Evolutionary conservation across 2,113 vertebrate genomes (phyloP).

Genomic region (Strigops habroptila): DNA sequence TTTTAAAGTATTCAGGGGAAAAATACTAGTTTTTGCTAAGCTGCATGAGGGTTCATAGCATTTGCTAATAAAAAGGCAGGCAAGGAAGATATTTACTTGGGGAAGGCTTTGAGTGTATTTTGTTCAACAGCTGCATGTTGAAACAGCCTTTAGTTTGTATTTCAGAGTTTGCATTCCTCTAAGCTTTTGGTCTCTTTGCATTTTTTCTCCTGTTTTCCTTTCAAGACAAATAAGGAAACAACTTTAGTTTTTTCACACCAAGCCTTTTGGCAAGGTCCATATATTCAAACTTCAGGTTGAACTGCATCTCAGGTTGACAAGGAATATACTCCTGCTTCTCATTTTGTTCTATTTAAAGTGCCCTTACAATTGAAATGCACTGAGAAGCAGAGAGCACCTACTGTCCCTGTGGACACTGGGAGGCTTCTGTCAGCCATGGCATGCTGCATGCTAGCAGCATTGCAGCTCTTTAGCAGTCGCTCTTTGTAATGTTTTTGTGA

Average conservation of each 20-base stretch:
- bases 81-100: conserved; percentile 80
- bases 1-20: conserved; percentile 89
- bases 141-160: conserved; percentile 74
- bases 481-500: background rate
- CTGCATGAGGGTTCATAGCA: conserved; percentile 86
- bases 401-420: background rate
- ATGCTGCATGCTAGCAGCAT: background rate
- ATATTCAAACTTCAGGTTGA: conserved; percentile 72
- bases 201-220: conserved; percentile 60
- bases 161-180: conserved; percentile 60
- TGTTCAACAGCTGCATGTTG: conserved; percentile 77
- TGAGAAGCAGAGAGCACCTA: background rate
- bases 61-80: conserved; percentile 89
- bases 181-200: conserved; percentile 50
- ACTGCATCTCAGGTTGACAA: conserved; percentile 55
- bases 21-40: conserved; percentile 90
- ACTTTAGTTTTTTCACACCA: conserved; percentile 12
- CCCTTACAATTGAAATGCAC: background rate
- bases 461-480: background rate
- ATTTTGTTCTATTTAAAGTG: background rate
- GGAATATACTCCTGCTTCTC: background rate
- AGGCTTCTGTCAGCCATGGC: background rate
- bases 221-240: conserved; percentile 52
- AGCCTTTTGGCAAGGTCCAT: conserved; percentile 21
- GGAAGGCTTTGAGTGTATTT: conserved; percentile 79